Conservation (phyloP, 2,888 invertebrate species). For the Dicyrtomina minuta region DNA sequence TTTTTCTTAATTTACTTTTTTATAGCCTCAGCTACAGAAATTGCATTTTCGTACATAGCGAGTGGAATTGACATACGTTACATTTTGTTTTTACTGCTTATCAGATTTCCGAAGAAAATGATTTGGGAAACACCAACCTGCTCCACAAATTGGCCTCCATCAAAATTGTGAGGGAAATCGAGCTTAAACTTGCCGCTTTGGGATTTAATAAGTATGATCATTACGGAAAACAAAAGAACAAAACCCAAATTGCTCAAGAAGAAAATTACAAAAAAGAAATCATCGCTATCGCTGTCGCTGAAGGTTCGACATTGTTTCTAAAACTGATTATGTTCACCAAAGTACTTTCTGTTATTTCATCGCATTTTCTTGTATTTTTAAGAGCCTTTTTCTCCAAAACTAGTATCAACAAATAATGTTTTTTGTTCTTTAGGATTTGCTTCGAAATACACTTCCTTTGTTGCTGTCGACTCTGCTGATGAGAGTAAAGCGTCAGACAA, state of each 20-base stretch:
- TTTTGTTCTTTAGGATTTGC: conserved; percentile 45
- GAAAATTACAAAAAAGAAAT: conserved; percentile 42
- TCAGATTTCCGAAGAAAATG: conserved; percentile 34
- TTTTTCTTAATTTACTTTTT: conserved; percentile 4
- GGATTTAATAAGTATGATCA: background rate
- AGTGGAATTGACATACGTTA: conserved; percentile 23
- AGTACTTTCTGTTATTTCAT: background rate
- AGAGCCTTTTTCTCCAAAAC: too few relatives aligned
- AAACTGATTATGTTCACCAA: background rate
- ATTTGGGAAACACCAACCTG: conserved; percentile 41
- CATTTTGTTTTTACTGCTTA: background rate
- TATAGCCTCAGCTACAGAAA: background rate
- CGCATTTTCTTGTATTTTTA: background rate
- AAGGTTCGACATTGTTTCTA: conserved; percentile 34
- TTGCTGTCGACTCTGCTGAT: too few relatives aligned
- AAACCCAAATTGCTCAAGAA: conserved; percentile 15
- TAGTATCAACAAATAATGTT: too few relatives aligned
- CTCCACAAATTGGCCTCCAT: conserved; percentile 47
- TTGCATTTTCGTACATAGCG: conserved; percentile 9
- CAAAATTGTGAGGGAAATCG: conserved; percentile 47
- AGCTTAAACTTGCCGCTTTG: conserved; percentile 41
- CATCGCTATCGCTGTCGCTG: conserved; percentile 39
- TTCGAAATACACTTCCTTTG: conserved; percentile 51
- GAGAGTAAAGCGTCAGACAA: conserved; percentile 35
- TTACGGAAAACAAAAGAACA: background rate